A percentile compares a stretch with the other conserved stretches of the same genome.
Evolutionary conservation across 2,113 vertebrate species (phyloP).

Genomic region (Callipepla squamata): DNA sequence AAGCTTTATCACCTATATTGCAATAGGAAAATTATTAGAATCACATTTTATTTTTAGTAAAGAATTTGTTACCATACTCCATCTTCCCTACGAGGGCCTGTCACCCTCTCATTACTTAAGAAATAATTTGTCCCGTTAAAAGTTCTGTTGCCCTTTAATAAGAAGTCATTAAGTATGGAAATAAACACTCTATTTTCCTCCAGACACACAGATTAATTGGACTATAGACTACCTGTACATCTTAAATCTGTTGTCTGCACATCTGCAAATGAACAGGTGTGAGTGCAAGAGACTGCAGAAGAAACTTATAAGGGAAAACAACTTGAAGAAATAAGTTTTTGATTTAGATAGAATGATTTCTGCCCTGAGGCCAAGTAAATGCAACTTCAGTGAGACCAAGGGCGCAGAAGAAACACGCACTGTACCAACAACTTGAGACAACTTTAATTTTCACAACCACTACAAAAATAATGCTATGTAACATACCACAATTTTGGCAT

Average conservation of each 20-base stretch:
- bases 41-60: background rate
- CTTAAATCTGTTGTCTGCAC: background rate
- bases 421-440: background rate
- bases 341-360: constrained; percentile 29
- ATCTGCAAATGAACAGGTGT: background rate
- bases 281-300: background rate
- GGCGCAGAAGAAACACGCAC: background rate
- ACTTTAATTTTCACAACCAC: background rate
- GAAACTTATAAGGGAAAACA: background rate
- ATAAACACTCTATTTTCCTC: constrained; percentile 25
- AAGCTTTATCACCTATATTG: background rate
- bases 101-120: background rate
- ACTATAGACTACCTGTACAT: background rate
- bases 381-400: background rate
- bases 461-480: background rate
- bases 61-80: background rate
- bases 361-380: background rate
- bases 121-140: constrained; percentile 41
- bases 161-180: constrained; percentile 44
- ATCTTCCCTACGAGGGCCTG: background rate
- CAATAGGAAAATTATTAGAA: background rate
- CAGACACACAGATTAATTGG: background rate
- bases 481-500: background rate
- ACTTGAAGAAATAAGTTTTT: background rate
- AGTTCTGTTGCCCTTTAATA: constrained; percentile 56